Conservation (phyloP, 1,140 invertebrate species). For the Drosophila nikananu region DNA sequence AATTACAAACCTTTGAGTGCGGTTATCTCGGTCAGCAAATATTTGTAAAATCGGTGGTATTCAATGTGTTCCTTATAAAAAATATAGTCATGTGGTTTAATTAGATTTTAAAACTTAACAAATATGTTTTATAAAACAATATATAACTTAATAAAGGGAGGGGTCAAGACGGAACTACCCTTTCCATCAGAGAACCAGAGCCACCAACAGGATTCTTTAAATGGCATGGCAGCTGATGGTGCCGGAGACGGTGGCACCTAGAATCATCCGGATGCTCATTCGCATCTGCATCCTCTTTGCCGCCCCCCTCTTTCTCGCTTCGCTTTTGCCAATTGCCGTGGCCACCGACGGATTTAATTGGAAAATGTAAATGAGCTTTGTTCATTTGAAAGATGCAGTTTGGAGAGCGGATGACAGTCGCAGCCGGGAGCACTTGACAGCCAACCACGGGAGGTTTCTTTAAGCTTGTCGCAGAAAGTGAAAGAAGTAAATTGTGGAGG, state of each 20-base stretch:
- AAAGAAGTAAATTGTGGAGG: conserved; percentile 24
- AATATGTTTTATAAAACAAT: background rate
- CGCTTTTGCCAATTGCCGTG: conserved; percentile 48
- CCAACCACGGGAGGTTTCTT: conserved; percentile 71
- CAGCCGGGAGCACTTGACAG: conserved; percentile 63
- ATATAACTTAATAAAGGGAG: background rate
- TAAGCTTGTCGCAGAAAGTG: conserved; percentile 51
- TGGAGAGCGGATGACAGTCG: conserved; percentile 49
- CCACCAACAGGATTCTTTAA: conserved; percentile 58
- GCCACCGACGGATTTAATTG: conserved; percentile 78
- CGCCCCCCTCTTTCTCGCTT: background rate
- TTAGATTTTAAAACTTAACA: background rate
- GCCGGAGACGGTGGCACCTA: conserved; percentile 27
- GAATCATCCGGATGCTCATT: conserved; percentile 36
- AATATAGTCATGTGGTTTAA: background rate
- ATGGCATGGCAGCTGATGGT: conserved; percentile 60
- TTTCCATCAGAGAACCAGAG: background rate
- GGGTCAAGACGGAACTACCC: background rate
- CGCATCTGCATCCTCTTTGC: conserved; percentile 13
- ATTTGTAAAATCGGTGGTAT: background rate
- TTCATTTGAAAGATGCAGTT: conserved; percentile 82
- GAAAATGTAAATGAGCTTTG: conserved; percentile 84
- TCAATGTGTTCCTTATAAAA: background rate
- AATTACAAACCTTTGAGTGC: background rate
- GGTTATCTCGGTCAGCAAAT: background rate